phyloP scores from a whole-genome alignment of 1,140 invertebrate species.

The Neocloeon triangulifer region DNA sequence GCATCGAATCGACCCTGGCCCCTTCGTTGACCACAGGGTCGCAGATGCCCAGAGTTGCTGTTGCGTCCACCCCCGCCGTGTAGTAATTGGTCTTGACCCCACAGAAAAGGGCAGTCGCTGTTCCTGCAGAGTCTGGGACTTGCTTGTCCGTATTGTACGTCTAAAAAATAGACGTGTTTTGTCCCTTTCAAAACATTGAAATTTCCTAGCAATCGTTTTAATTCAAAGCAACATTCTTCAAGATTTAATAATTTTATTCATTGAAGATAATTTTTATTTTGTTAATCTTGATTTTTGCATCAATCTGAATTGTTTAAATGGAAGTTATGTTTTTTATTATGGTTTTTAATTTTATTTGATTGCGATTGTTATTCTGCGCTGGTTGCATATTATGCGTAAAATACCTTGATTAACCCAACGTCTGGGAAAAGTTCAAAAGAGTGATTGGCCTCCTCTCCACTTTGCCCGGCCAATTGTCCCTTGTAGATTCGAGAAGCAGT shows the following conservation, averaged over 20 bases:
- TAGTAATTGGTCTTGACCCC: conserved; percentile 69
- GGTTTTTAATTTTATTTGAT: too few species aligned
- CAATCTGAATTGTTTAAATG: too few species aligned
- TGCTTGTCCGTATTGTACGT: conserved; percentile 74
- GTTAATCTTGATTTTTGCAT: too few species aligned
- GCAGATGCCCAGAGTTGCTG: conserved; percentile 24
- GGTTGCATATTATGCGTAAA: too few species aligned
- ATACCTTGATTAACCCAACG: conserved; percentile 31
- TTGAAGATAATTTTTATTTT: too few species aligned
- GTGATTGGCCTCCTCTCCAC: conserved; percentile 29
- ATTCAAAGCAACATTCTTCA: too few species aligned
- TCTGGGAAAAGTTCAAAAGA: conserved; percentile 32
- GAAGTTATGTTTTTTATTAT: too few species aligned
- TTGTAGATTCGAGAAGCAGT: conserved; percentile 36
- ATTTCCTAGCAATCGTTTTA: too few species aligned
- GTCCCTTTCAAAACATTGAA: too few species aligned
- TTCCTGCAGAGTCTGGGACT: conserved; percentile 73
- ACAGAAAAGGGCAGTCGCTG: conserved; percentile 65
- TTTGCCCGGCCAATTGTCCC: conserved; percentile 25
- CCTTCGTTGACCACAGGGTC: conserved; percentile 29
- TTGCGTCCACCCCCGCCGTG: conserved; percentile 55
- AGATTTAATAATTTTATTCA: too few species aligned
- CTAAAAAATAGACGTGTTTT: conserved; percentile 25
- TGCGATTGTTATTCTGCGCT: too few species aligned
- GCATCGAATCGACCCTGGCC: conserved; percentile 22